These are phyloP conservation scores for Mythimna impura DNA, from an alignment of 2,888 invertebrate genomes.

Conservation along the genomic window DNA sequence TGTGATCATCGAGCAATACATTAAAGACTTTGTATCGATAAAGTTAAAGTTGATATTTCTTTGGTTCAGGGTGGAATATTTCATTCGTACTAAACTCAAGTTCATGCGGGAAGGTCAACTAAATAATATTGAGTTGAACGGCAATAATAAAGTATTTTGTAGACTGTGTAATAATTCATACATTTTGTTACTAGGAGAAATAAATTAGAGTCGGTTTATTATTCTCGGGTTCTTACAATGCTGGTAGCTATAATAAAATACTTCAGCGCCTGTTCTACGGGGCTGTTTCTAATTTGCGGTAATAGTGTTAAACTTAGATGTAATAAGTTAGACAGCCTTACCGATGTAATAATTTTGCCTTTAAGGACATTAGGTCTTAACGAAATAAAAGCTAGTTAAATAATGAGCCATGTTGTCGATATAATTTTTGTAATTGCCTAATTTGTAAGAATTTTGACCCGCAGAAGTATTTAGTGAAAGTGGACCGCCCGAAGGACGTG, in stretches of 20 bases:
- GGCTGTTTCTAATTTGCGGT: constrained; percentile 32
- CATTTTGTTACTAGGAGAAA: constrained; percentile 41
- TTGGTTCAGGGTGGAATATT: background rate
- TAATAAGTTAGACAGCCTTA: background rate
- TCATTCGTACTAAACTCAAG: constrained; percentile 51
- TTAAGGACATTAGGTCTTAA: background rate
- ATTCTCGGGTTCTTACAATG: constrained; percentile 14
- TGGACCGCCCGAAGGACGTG: too few species aligned
- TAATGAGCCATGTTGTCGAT: background rate
- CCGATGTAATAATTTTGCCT: background rate
- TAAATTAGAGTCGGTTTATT: constrained; percentile 33
- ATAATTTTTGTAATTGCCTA: background rate
- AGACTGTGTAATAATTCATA: constrained; percentile 44
- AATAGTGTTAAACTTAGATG: constrained; percentile 21
- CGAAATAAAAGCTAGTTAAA: background rate
- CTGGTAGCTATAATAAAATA: constrained; percentile 37
- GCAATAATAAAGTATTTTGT: constrained; percentile 54
- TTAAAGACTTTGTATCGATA: background rate
- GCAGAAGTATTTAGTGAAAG: too few species aligned
- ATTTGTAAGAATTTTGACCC: too few species aligned
- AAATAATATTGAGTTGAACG: constrained; percentile 53
- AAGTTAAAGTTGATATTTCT: background rate
- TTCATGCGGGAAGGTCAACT: constrained; percentile 74
- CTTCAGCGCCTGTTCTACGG: constrained; percentile 8
- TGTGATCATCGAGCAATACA: background rate